Conservation (phyloP, 2,888 invertebrate species). For the Epistrophella euchroma region DNA sequence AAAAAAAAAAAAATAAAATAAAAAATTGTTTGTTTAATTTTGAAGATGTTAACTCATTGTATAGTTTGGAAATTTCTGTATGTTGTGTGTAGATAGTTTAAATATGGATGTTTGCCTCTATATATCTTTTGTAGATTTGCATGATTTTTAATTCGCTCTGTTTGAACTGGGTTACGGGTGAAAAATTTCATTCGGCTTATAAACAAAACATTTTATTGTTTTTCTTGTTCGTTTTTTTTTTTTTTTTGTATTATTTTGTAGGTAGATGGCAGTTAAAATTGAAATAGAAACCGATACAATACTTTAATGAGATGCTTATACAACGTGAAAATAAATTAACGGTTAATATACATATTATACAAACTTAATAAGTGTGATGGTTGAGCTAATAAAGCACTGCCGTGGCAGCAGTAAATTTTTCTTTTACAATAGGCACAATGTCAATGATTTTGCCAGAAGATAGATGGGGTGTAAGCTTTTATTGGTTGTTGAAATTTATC, state of each 20-base stretch:
- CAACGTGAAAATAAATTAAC: constrained; percentile 36
- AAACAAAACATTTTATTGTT: constrained; percentile 40
- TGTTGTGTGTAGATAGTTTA: constrained; percentile 30
- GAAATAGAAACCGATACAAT: constrained; percentile 40
- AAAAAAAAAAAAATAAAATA: constrained; percentile 19
- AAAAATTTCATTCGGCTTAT: constrained; percentile 50
- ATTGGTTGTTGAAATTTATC: background rate
- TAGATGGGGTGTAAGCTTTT: background rate
- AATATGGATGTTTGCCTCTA: constrained; percentile 3
- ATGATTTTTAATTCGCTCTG: constrained; percentile 72
- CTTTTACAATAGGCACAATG: background rate
- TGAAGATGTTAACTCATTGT: constrained; percentile 69
- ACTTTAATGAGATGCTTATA: constrained; percentile 40
- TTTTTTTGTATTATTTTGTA: background rate
- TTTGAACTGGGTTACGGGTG: constrained; percentile 71
- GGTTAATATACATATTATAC: constrained; percentile 7
- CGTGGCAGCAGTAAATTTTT: background rate
- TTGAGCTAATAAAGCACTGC: constrained; percentile 11
- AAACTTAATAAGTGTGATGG: constrained; percentile 28
- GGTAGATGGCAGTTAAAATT: constrained; percentile 27
- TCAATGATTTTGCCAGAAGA: constrained; percentile 8
- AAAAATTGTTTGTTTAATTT: constrained; percentile 72
- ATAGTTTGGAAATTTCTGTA: constrained; percentile 67
- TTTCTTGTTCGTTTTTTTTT: background rate
- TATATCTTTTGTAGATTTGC: constrained; percentile 51